Conservation (phyloP, 2,888 invertebrate genomes). For the Chaetoderma sp. region DNA sequence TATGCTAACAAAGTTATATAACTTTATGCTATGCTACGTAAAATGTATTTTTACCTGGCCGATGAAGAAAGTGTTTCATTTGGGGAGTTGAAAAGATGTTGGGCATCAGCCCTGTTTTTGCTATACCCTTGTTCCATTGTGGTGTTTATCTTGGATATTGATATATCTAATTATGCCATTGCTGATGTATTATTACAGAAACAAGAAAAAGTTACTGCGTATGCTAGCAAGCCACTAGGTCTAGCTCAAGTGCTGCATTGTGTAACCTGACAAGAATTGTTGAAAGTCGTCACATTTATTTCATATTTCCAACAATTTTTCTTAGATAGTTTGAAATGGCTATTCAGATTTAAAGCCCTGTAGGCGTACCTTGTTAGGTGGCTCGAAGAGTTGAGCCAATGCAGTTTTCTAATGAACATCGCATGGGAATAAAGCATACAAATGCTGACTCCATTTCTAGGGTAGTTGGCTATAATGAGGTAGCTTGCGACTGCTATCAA, state of each 20-base stretch:
- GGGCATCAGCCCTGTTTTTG: neutral
- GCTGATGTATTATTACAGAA: slow-evolving; percentile 9
- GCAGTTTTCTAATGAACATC: neutral
- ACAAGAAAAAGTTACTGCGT: slow-evolving; percentile 10
- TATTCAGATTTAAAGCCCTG: slow-evolving; percentile 7
- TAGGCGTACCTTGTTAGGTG: slow-evolving; percentile 10
- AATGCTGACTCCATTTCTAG: neutral
- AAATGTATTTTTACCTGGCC: neutral
- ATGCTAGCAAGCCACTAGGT: slow-evolving; percentile 4
- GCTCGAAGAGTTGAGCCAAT: slow-evolving; percentile 1
- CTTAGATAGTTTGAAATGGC: slow-evolving; percentile 13
- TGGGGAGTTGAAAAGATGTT: too few species aligned
- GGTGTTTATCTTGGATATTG: slow-evolving; percentile 10
- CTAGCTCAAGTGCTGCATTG: slow-evolving; percentile 12
- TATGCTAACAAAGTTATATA: neutral
- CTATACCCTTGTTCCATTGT: neutral
- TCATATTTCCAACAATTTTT: slow-evolving; percentile 1
- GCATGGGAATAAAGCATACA: neutral
- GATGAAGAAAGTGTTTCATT: too few species aligned
- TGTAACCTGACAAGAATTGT: slow-evolving; percentile 15
- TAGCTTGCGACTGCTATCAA: slow-evolving; percentile 1
- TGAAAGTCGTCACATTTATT: slow-evolving; percentile 14
- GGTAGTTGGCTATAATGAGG: neutral
- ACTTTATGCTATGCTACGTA: neutral
- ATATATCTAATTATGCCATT: slow-evolving; percentile 3